phyloP scores from a whole-genome alignment of 2,113 vertebrate species.

The Poecilia latipinna region DNA sequence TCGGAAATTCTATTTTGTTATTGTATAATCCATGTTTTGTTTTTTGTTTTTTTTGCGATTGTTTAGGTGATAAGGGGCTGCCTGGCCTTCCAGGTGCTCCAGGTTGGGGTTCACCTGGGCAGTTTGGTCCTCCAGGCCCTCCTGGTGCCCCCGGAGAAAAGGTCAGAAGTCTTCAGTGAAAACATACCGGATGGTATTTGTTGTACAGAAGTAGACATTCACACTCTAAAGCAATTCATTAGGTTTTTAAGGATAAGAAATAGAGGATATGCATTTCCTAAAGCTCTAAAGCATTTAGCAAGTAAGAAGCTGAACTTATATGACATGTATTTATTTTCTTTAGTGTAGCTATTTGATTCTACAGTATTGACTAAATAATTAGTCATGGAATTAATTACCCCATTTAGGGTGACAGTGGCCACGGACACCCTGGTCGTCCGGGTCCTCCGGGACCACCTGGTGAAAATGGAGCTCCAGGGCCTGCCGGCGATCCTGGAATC shows the following conservation, averaged over 20 bases:
- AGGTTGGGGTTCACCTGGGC: conserved; percentile 49
- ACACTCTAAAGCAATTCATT: too few relatives aligned
- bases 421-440: conserved; percentile 52
- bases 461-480: conserved; percentile 59
- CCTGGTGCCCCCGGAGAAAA: conserved; percentile 63
- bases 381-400: too few relatives aligned
- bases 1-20: not conserved
- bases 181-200: too few relatives aligned
- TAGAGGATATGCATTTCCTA: too few relatives aligned
- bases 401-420: conserved; percentile 65
- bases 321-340: too few relatives aligned
- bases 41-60: conserved; percentile 8
- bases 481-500: conserved; percentile 71
- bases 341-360: too few relatives aligned
- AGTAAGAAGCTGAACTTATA: too few relatives aligned
- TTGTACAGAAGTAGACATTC: too few relatives aligned
- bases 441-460: conserved; percentile 63
- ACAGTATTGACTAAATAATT: too few relatives aligned
- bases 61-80: conserved; percentile 68
- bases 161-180: conserved; percentile 52
- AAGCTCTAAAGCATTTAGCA: too few relatives aligned
- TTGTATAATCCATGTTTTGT: not conserved
- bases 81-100: conserved; percentile 45
- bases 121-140: conserved; percentile 54
- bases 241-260: too few relatives aligned